Conservation (phyloP, 2,113 vertebrate species). For the Cepphus grylle region DNA sequence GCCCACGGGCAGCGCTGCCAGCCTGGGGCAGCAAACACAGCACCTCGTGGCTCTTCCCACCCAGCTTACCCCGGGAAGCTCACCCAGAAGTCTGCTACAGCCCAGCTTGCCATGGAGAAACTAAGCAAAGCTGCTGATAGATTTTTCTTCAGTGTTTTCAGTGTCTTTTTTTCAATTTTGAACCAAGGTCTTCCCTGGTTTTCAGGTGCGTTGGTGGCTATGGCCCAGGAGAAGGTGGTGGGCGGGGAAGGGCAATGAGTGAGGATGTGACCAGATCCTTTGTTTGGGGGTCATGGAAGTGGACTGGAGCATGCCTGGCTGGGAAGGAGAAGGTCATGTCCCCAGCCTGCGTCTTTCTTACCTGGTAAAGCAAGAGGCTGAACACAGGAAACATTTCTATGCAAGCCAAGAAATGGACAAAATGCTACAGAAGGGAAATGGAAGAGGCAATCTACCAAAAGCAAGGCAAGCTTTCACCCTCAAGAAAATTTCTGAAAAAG, state of each 20-base stretch:
- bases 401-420: background rate
- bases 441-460: background rate
- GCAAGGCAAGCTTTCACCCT: background rate
- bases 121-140: background rate
- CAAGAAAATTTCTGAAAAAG: background rate
- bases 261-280: background rate
- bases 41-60: background rate
- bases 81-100: background rate
- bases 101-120: background rate
- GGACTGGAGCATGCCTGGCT: background rate
- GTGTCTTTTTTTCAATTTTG: background rate
- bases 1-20: background rate
- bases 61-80: background rate
- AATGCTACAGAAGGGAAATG: background rate
- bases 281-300: background rate
- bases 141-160: background rate
- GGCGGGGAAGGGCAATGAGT: background rate
- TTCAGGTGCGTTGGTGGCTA: background rate
- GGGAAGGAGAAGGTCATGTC: background rate
- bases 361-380: background rate
- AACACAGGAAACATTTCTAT: background rate
- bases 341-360: background rate
- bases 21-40: background rate
- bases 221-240: background rate
- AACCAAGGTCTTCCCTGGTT: background rate